Conservation (phyloP, 2,888 invertebrate genomes). For the Anarsia innoxiella region DNA sequence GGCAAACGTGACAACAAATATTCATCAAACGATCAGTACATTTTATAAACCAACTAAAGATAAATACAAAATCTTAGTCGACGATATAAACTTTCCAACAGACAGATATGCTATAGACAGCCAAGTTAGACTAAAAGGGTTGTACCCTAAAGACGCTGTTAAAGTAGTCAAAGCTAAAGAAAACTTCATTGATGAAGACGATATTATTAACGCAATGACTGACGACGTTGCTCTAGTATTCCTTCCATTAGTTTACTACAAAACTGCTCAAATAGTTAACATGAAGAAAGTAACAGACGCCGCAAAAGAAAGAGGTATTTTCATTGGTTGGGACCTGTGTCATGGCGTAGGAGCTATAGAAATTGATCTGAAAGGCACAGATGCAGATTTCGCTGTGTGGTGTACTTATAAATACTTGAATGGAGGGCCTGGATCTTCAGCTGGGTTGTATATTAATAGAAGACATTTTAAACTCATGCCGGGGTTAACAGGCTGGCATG, state of each 20-base stretch:
- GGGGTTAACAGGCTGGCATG: slow-evolving; percentile 55
- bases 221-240: slow-evolving; percentile 47
- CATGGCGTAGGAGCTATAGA: slow-evolving; percentile 52
- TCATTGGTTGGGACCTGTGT: slow-evolving; percentile 58
- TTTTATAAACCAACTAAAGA: slow-evolving; percentile 49
- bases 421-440: slow-evolving; percentile 52
- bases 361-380: slow-evolving; percentile 44
- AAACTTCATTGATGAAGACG: slow-evolving; percentile 43
- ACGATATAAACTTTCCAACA: slow-evolving; percentile 56
- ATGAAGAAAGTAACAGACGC: slow-evolving; percentile 45
- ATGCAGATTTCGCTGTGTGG: slow-evolving; percentile 60
- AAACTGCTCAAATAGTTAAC: slow-evolving; percentile 53
- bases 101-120: slow-evolving; percentile 59
- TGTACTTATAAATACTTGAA: slow-evolving; percentile 63
- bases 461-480: slow-evolving; percentile 47
- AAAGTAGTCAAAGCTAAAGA: slow-evolving; percentile 45
- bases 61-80: slow-evolving; percentile 54
- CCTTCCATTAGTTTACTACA: slow-evolving; percentile 49
- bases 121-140: slow-evolving; percentile 51
- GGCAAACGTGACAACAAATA: slow-evolving; percentile 45
- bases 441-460: slow-evolving; percentile 50
- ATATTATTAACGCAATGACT: slow-evolving; percentile 52
- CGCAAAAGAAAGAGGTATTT: slow-evolving; percentile 41
- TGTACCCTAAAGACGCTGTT: slow-evolving; percentile 45
- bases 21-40: slow-evolving; percentile 54